Percentiles rank a stretch among this genome's conserved stretches.
phyloP scores from a whole-genome alignment of 1,140 invertebrate genomes.

The Carposina sasakii region DNA sequence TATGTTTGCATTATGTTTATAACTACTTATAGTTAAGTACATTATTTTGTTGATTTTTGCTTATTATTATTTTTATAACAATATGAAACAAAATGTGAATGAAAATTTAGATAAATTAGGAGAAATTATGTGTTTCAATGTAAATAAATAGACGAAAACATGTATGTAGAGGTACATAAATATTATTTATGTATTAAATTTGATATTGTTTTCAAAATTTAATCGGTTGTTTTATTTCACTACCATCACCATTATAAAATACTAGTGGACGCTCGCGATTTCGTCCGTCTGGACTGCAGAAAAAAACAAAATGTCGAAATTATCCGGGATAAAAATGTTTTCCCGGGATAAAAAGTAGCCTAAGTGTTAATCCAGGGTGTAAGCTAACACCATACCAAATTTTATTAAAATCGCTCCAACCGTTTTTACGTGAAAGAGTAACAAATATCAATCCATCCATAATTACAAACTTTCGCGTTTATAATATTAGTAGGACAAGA shows the following conservation, averaged over 20 bases:
- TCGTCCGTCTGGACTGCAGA: too few relatives aligned
- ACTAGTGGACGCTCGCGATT: too few relatives aligned
- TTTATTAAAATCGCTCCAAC: too few relatives aligned
- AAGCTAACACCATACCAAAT: too few relatives aligned
- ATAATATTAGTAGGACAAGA: too few relatives aligned
- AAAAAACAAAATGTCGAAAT: too few relatives aligned
- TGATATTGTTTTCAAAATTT: slow-evolving; percentile 72
- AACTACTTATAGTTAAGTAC: slow-evolving; percentile 30
- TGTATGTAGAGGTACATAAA: slow-evolving; percentile 71
- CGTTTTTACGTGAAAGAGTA: too few relatives aligned
- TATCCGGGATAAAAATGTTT: too few relatives aligned
- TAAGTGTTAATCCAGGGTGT: too few relatives aligned
- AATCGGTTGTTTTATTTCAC: slow-evolving; percentile 51
- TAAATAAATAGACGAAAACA: slow-evolving; percentile 70
- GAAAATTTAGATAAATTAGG: slow-evolving; percentile 57
- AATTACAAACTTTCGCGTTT: too few relatives aligned
- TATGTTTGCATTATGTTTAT: slow-evolving; percentile 48
- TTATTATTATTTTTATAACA: slow-evolving; percentile 48
- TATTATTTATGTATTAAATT: slow-evolving; percentile 72
- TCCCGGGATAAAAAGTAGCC: too few relatives aligned
- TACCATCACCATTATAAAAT: slow-evolving; percentile 16
- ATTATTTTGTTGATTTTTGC: slow-evolving; percentile 52
- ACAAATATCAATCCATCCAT: too few relatives aligned
- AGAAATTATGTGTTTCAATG: slow-evolving; percentile 66
- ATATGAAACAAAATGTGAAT: slow-evolving; percentile 28